phyloP scores from a whole-genome alignment of 2,888 invertebrate species.

The Caenorhabditis imperialis region DNA sequence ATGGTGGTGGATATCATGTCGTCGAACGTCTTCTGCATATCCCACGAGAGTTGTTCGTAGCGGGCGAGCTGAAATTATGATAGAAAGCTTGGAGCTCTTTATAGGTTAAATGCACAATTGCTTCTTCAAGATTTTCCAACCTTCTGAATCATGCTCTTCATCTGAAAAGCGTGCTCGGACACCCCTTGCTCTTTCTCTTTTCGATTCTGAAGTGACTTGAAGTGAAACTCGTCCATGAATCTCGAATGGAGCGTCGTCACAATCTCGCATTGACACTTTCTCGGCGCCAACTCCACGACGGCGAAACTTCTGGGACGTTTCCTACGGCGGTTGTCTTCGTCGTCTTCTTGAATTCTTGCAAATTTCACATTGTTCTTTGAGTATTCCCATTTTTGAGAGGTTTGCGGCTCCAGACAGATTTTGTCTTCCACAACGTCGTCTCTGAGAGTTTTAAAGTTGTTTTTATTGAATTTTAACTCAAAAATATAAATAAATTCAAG shows the following conservation, averaged over 20 bases:
- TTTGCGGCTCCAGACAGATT: neutral
- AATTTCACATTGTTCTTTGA: slow-evolving; percentile 48
- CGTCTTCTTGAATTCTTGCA: slow-evolving; percentile 43
- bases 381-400: slow-evolving; percentile 26
- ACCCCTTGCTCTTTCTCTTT: slow-evolving; percentile 4
- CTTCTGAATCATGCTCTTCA: slow-evolving; percentile 44
- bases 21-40: slow-evolving; percentile 26
- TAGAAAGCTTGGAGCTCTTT: too few species aligned
- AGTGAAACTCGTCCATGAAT: slow-evolving; percentile 57
- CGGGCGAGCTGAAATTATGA: slow-evolving; percentile 39
- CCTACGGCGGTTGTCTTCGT: slow-evolving; percentile 46
- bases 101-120: too few species aligned
- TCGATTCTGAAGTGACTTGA: slow-evolving; percentile 4
- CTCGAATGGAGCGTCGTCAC: slow-evolving; percentile 49
- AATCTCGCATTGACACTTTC: slow-evolving; percentile 63
- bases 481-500: neutral
- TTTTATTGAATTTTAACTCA: neutral
- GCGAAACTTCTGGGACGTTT: slow-evolving; percentile 64
- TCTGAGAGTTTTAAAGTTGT: neutral
- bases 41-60: slow-evolving; percentile 44
- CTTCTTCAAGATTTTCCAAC: too few species aligned
- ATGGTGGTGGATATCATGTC: neutral
- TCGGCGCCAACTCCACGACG: slow-evolving; percentile 65
- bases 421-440: slow-evolving; percentile 15
- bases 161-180: slow-evolving; percentile 20